Conservation (phyloP, 2,888 invertebrate species). For the Agrochola circellaris region DNA sequence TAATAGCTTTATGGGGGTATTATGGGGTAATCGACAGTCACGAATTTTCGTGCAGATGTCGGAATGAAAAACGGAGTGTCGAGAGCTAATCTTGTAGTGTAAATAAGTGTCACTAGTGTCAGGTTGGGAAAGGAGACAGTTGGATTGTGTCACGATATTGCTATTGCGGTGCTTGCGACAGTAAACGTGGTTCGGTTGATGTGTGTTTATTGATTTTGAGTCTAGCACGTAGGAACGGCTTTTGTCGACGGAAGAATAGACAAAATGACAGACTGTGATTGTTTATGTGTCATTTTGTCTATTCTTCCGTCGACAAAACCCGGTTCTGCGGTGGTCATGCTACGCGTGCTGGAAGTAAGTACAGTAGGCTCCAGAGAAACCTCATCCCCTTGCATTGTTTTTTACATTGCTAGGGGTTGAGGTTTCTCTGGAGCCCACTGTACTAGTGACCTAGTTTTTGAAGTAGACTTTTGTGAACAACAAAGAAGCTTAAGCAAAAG, state of each 20-base stretch:
- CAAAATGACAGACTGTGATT: too few relatives aligned
- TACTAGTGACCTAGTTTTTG: slow-evolving; percentile 4
- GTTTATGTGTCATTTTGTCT: too few relatives aligned
- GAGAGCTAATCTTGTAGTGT: slow-evolving; percentile 51
- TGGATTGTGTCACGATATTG: slow-evolving; percentile 32
- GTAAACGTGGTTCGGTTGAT: neutral
- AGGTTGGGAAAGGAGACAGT: slow-evolving; percentile 35
- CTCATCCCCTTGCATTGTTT: too few relatives aligned
- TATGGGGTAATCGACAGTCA: slow-evolving; percentile 61
- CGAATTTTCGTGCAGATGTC: slow-evolving; percentile 49
- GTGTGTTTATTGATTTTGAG: slow-evolving; percentile 6
- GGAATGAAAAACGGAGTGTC: slow-evolving; percentile 43
- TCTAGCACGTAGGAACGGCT: too few relatives aligned
- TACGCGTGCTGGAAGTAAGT: neutral
- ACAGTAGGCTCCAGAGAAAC: too few relatives aligned
- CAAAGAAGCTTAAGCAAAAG: neutral
- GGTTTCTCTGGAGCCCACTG: too few relatives aligned
- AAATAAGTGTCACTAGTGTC: slow-evolving; percentile 53
- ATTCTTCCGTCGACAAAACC: too few relatives aligned
- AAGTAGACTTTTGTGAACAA: neutral
- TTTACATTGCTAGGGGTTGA: too few relatives aligned
- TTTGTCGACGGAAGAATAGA: too few relatives aligned
- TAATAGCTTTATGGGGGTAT: slow-evolving; percentile 44
- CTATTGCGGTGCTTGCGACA: neutral
- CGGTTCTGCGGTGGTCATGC: too few relatives aligned